These are phyloP conservation scores for Centrocercus urophasianus DNA, from an alignment of 2,113 vertebrate species.

Conservation along the genomic window DNA sequence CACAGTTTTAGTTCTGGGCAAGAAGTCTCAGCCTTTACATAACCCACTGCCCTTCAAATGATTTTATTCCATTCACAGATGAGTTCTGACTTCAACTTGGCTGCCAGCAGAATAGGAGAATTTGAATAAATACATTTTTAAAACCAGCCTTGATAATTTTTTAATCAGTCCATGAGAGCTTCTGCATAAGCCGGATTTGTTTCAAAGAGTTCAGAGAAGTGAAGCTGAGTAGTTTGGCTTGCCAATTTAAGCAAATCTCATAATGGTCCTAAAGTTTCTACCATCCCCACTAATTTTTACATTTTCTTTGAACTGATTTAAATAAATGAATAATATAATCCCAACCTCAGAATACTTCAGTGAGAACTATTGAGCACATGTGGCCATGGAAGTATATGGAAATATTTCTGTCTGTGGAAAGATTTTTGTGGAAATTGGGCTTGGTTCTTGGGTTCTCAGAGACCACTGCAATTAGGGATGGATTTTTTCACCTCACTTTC, in stretches of 20 bases:
- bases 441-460: slow-evolving; percentile 8
- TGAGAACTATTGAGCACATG: slow-evolving; percentile 37
- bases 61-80: slow-evolving; percentile 13
- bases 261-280: slow-evolving; percentile 29
- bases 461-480: neutral
- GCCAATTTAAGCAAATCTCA: slow-evolving; percentile 42
- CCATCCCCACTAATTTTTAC: neutral
- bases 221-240: neutral
- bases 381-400: neutral
- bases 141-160: slow-evolving; percentile 20
- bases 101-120: neutral
- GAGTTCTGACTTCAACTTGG: slow-evolving; percentile 25
- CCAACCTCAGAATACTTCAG: neutral
- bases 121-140: slow-evolving; percentile 45
- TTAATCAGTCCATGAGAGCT: slow-evolving; percentile 9
- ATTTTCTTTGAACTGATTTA: slow-evolving; percentile 57
- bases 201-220: slow-evolving; percentile 28
- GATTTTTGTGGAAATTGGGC: slow-evolving; percentile 51
- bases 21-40: neutral
- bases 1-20: slow-evolving; percentile 15
- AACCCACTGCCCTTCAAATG: neutral
- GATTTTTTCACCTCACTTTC: slow-evolving; percentile 13
- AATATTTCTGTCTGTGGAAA: slow-evolving; percentile 50
- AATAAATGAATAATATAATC: slow-evolving; percentile 28
- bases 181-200: slow-evolving; percentile 14